Base-by-base conservation (phyloP, 2,888 invertebrate genomes). In the Synergus itoensis region DNA sequence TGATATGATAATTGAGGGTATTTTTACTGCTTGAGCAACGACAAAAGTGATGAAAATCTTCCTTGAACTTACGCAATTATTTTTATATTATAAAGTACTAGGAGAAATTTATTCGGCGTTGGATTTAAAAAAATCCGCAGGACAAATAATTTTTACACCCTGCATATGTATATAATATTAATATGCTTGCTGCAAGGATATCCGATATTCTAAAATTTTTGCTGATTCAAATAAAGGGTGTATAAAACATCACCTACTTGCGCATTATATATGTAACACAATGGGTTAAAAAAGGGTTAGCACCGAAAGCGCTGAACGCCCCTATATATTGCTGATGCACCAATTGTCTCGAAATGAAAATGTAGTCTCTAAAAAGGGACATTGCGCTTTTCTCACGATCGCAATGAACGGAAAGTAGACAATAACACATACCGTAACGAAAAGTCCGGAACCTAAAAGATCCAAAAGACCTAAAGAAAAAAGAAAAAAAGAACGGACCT, bases 341-440 rank as follows among this genome's bases (percentile, higher is more conserved):
- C 48, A 48, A 69, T 73, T 73, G 53, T 73, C 53, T 73, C 16
- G 48, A 73, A 48, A 73, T 73, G 73, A 53, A 73, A 73, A 73
- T 73, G 53, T 28, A 45, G 48, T 45, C 48, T 28, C 1, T 1
- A 53, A 45, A 73, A 73, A n/a, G 53, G 53, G n/a, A 53, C 4
- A 53, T n/a, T 53, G 73, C 73, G 73, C 53, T 73, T 73, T 73
- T 73, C 73, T 73, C 73, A 73, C 73, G 73, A 73, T 73, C 53
- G 73, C 53, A 36, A 53, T 48, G 73, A 53, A 48, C 48, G 48
- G 48, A 48, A 73, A 48, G 48, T 36, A 53, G 73, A 73, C 73
- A 73, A 73, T 73, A 53, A 69, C 67, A 67, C 1, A 73, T 73
- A 73, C 28, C 73, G 73, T 73, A 53, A 73, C 53, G 73, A 73